These are phyloP conservation scores for Columbina picui DNA, from an alignment of 2,113 vertebrate species.

Conservation along the genomic window DNA sequence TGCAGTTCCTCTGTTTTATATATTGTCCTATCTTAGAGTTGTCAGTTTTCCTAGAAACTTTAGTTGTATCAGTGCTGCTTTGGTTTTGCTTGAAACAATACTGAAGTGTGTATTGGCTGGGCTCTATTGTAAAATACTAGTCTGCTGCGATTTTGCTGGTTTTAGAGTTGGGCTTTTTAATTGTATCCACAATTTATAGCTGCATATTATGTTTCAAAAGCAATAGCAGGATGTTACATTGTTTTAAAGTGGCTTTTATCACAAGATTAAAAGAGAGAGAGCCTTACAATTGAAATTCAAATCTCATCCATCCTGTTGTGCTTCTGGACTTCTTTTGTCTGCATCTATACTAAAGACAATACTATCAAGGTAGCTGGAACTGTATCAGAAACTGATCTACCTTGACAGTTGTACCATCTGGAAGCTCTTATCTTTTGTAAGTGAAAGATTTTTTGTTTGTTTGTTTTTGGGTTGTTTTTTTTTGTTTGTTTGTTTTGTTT, in stretches of 20 bases:
- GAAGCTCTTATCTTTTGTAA: slow-evolving; percentile 3
- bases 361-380: slow-evolving; percentile 17
- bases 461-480: not conserved
- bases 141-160: not conserved
- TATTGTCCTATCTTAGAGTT: not conserved
- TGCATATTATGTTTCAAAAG: not conserved
- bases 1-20: not conserved
- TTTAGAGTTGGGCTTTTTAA: not conserved
- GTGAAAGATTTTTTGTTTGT: not conserved
- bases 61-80: not conserved
- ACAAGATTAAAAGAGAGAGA: not conserved
- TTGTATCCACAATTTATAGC: not conserved
- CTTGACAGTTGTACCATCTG: slow-evolving; percentile 16
- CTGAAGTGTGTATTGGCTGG: not conserved
- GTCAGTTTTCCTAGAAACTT: not conserved
- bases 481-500: not conserved
- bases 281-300: not conserved
- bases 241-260: not conserved
- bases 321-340: not conserved
- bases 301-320: not conserved
- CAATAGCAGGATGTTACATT: not conserved
- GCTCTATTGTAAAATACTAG: not conserved
- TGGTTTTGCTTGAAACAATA: not conserved
- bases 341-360: not conserved
- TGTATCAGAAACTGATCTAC: slow-evolving; percentile 21